A percentile compares a stretch with the other conserved stretches of the same genome.
These are phyloP conservation scores for Natator depressus DNA, from an alignment of 2,113 vertebrate species.

Conservation along the genomic window DNA sequence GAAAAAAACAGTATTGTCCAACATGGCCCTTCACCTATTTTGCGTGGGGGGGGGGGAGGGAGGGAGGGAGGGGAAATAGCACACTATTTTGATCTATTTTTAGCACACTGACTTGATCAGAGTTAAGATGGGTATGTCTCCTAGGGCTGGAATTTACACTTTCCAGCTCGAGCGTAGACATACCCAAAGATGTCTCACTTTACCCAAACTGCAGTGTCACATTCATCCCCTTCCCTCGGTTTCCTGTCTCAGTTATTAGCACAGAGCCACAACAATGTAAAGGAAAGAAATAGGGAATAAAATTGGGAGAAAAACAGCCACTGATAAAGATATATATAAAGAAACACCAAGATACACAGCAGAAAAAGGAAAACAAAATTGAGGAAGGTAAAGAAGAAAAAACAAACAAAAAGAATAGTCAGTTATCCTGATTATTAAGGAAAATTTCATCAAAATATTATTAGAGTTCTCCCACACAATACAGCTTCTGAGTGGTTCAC, in stretches of 20 bases:
- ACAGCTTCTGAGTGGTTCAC: background rate
- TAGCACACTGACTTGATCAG: background rate
- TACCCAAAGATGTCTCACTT: background rate
- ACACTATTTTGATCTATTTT: background rate
- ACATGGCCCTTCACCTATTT: background rate
- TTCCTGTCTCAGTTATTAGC: background rate
- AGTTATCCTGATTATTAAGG: background rate
- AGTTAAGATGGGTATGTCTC: background rate
- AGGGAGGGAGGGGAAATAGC: too few species aligned
- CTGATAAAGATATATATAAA: background rate
- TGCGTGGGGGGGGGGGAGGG: background rate
- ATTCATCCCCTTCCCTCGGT: background rate
- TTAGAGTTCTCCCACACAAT: background rate
- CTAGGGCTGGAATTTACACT: background rate
- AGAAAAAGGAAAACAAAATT: background rate
- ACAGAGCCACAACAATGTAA: background rate
- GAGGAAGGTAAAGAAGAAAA: background rate
- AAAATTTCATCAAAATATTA: background rate
- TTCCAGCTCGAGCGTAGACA: background rate
- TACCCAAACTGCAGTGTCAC: background rate
- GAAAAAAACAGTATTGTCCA: background rate
- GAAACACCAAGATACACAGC: background rate
- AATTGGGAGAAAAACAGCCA: background rate
- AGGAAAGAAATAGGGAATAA: background rate
- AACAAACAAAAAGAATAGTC: background rate